A percentile compares a stretch with the other conserved stretches of the same genome.
These are phyloP conservation scores for Steinernema feltiae DNA, from an alignment of 1,140 invertebrate genomes.

Conservation along the genomic window DNA sequence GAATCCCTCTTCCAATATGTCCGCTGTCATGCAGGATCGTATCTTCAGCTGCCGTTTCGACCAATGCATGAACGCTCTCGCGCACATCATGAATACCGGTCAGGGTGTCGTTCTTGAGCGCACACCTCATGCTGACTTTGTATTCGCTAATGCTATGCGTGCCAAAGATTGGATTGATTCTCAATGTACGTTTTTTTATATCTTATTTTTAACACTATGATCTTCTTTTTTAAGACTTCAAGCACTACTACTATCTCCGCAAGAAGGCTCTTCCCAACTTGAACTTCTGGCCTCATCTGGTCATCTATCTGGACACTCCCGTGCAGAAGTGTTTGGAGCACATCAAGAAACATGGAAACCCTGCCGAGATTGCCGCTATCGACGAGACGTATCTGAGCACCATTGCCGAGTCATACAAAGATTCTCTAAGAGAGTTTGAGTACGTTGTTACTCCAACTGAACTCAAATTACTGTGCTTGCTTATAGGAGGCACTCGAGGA, in stretches of 20 bases:
- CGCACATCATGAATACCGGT: constrained; percentile 78
- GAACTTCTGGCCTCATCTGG: constrained; percentile 74
- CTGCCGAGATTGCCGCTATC: constrained; percentile 64
- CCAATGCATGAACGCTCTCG: constrained; percentile 74
- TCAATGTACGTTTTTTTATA: constrained; percentile 56
- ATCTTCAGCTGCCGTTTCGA: constrained; percentile 68
- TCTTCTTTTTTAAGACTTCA: constrained; percentile 46
- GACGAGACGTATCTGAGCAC: constrained; percentile 67
- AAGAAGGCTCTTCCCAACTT: constrained; percentile 64
- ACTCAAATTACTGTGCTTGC: too few relatives aligned
- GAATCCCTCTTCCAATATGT: constrained; percentile 66
- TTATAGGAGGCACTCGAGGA: constrained; percentile 66
- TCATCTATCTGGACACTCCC: constrained; percentile 79
- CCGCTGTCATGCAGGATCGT: constrained; percentile 67
- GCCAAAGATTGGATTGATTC: constrained; percentile 68
- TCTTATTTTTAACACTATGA: constrained; percentile 10
- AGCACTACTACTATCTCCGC: constrained; percentile 65
- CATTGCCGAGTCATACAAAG: constrained; percentile 71
- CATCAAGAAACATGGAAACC: constrained; percentile 61
- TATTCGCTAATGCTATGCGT: constrained; percentile 76
- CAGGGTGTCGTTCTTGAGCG: constrained; percentile 84
- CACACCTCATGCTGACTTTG: constrained; percentile 72
- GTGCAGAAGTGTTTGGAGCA: constrained; percentile 65
- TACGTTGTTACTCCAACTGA: constrained; percentile 47
- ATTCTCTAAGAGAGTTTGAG: constrained; percentile 69